These are phyloP conservation scores for Anolis carolinensis DNA, from an alignment of 2,113 vertebrate species.

Conservation along the genomic window DNA sequence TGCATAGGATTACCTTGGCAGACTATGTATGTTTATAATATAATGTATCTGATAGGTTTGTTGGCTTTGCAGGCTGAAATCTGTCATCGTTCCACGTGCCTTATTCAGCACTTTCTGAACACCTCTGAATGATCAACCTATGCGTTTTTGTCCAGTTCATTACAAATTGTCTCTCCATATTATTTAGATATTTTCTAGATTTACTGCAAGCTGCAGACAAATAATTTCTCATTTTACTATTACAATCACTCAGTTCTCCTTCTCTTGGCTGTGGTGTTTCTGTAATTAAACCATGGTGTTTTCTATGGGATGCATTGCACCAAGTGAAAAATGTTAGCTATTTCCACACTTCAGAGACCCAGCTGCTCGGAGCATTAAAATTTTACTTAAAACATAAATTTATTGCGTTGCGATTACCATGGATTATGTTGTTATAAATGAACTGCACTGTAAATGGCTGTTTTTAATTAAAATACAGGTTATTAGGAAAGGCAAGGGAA, in stretches of 20 bases:
- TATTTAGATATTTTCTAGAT: slow-evolving; percentile 47
- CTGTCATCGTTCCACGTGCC: neutral
- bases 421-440: slow-evolving; percentile 77
- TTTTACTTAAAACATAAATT: slow-evolving; percentile 80
- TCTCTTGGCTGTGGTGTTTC: slow-evolving; percentile 45
- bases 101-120: slow-evolving; percentile 36
- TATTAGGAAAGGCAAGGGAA: slow-evolving; percentile 70
- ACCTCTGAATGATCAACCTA: neutral
- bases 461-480: slow-evolving; percentile 78
- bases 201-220: slow-evolving; percentile 8
- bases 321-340: slow-evolving; percentile 77
- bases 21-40: neutral
- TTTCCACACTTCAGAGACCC: slow-evolving; percentile 80
- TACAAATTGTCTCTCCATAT: slow-evolving; percentile 15
- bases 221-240: slow-evolving; percentile 49
- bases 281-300: slow-evolving; percentile 72
- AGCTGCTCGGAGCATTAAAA: slow-evolving; percentile 78
- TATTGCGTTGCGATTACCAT: slow-evolving; percentile 72
- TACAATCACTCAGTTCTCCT: slow-evolving; percentile 47
- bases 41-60: neutral
- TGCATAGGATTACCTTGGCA: neutral
- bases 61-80: neutral
- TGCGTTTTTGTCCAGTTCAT: slow-evolving; percentile 16
- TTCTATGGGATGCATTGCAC: slow-evolving; percentile 64
- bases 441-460: slow-evolving; percentile 75